Percentiles rank a stretch among this genome's conserved stretches.
phyloP scores from a whole-genome alignment of 2,888 invertebrate species.

The Drosophila mimica region DNA sequence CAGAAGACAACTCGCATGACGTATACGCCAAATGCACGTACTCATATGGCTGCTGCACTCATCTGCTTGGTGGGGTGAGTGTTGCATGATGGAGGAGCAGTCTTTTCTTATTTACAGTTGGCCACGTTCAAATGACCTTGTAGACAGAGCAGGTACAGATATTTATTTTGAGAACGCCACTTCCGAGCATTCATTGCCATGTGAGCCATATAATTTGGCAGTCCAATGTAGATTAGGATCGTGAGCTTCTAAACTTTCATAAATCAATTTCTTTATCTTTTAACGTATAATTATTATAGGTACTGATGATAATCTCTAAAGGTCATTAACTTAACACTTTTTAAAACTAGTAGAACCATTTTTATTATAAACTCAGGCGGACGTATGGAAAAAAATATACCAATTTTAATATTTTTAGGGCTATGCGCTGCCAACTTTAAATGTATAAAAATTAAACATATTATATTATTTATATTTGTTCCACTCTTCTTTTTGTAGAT shows the following conservation, averaged over 20 bases:
- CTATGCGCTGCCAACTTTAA: not conserved
- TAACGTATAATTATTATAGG: not conserved
- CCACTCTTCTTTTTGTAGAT: conserved; percentile 53
- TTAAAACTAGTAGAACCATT: not conserved
- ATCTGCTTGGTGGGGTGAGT: conserved; percentile 82
- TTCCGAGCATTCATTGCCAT: not conserved
- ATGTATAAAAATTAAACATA: not conserved
- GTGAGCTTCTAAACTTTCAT: not conserved
- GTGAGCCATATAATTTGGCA: not conserved
- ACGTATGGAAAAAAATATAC: not conserved
- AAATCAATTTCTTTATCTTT: not conserved
- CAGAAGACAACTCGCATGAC: conserved; percentile 81
- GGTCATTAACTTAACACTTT: not conserved
- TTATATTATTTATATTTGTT: not conserved
- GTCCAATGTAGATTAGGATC: not conserved
- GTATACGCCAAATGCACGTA: conserved; percentile 81
- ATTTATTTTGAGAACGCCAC: not conserved
- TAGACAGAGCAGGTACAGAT: not conserved
- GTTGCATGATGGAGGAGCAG: too few species aligned
- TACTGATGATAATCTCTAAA: not conserved
- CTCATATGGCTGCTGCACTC: conserved; percentile 79
- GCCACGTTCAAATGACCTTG: not conserved
- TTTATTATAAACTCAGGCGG: not conserved
- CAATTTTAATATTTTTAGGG: too few species aligned
- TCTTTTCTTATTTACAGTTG: not conserved